Evolutionary conservation across 2,113 vertebrate genomes (phyloP).

Genomic region (Cololabis saira): DNA sequence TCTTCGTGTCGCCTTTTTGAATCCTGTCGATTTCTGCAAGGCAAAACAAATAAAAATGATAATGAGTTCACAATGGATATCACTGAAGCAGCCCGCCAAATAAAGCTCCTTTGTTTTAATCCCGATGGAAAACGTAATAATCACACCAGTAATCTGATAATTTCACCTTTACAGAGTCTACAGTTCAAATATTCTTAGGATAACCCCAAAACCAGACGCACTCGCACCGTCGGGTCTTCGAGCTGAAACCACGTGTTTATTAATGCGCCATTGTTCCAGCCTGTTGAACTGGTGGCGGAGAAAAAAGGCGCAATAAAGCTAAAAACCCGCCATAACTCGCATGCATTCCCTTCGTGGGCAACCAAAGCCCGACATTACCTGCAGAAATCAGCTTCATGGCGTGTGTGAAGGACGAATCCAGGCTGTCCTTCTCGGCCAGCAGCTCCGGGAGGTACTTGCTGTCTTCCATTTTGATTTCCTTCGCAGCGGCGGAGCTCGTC

Average conservation of each 20-base stretch:
- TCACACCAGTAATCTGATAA: no score
- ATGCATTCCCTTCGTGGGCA: accelerated
- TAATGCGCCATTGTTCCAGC: slow-evolving; percentile 58
- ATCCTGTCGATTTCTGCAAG: slow-evolving; percentile 92
- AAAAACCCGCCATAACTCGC: not conserved
- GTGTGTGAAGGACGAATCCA: slow-evolving; percentile 96
- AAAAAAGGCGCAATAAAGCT: not conserved
- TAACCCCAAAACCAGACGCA: no score
- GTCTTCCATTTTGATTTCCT: slow-evolving; percentile 89
- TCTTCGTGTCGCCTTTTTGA: slow-evolving; percentile 93
- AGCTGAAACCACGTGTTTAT: slow-evolving; percentile 52
- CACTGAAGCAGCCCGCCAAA: not conserved
- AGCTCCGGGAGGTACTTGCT: slow-evolving; percentile 95
- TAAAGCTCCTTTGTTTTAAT: no score
- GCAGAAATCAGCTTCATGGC: slow-evolving; percentile 87
- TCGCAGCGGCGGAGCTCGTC: slow-evolving; percentile 31
- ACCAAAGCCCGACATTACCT: slow-evolving; percentile 41
- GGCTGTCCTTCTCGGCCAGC: slow-evolving; percentile 95
- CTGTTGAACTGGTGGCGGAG: not conserved
- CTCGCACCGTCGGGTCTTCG: no score
- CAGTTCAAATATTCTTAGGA: no score
- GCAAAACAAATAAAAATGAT: not conserved
- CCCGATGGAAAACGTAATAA: no score
- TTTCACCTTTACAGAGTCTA: no score
- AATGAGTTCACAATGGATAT: not conserved